Conservation (phyloP, 1,140 invertebrate genomes). For the silkworm (Bombyx mori) region ASM3026992v2 NC_085125.1:2825001-2825500, state of each 20-base stretch:
- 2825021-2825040: conserved; percentile 72
- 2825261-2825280: no score
- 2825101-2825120: conserved; percentile 76
- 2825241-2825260: no score
- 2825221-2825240: no score
- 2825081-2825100: conserved; percentile 75
- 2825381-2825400: no score
- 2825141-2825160: conserved; percentile 63
- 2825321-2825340: no score
- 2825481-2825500: background rate
- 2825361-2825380: no score
- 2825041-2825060: conserved; percentile 72
- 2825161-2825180: background rate
- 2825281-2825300: no score
- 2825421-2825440: background rate
- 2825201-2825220: no score
- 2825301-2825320: no score
- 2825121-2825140: conserved; percentile 70
- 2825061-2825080: conserved; percentile 71
- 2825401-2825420: no score
- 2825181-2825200: no score
- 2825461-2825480: background rate
- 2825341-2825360: no score
- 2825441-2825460: background rate
- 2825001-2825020: conserved; percentile 70